phyloP scores from a whole-genome alignment of 2,797 vertebrate genomes.

The Gymnoscopelus microlampas region DNA sequence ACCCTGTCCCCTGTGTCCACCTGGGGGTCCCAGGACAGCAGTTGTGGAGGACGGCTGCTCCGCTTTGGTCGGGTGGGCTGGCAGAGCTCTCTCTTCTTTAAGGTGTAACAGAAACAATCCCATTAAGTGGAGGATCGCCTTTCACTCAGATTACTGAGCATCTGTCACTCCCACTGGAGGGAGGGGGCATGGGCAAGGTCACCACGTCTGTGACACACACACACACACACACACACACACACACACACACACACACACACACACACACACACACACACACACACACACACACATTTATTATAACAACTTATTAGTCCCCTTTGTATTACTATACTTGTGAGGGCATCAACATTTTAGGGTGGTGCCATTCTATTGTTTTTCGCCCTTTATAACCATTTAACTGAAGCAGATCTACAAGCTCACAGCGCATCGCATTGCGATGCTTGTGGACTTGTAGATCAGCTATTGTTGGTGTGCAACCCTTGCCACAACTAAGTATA shows the following conservation, averaged over 20 bases:
- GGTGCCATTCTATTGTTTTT: too few species aligned
- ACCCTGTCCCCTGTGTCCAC: conserved; percentile 69
- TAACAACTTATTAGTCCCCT: too few species aligned
- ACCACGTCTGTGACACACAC: conserved; percentile 43
- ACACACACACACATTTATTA: neutral
- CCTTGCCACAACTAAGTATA: too few species aligned
- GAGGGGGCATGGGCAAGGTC: conserved; percentile 68
- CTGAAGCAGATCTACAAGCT: too few species aligned
- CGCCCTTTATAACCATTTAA: too few species aligned
- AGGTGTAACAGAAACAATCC: conserved; percentile 84
- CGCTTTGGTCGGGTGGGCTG: conserved; percentile 61
- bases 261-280: neutral
- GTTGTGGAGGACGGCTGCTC: conserved; percentile 73
- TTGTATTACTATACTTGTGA: too few species aligned
- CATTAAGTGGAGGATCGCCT: conserved; percentile 82
- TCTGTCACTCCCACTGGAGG: conserved; percentile 76
- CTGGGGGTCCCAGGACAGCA: conserved; percentile 79
- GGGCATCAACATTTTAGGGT: too few species aligned
- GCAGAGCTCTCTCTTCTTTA: conserved; percentile 70
- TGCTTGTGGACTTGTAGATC: too few species aligned
- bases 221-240: conserved; percentile 4
- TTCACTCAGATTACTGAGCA: conserved; percentile 84
- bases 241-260: conserved; percentile 6
- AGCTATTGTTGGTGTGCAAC: neutral
- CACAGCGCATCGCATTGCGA: neutral